These are phyloP conservation scores for Cryptops parisi DNA, from an alignment of 2,888 invertebrate species.

Conservation along the genomic window DNA sequence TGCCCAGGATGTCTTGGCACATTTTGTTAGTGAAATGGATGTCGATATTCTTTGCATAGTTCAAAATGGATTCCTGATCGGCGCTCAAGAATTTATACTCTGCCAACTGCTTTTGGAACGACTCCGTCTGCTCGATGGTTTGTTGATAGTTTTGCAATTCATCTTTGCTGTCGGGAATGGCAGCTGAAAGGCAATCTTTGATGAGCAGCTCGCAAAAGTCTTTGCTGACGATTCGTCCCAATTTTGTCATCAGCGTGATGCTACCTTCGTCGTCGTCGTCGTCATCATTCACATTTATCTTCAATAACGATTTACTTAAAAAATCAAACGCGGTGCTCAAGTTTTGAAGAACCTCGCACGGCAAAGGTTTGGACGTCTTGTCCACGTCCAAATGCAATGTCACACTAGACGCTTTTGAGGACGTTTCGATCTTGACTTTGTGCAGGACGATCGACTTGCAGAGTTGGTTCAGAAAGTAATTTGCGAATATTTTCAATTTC, in stretches of 20 bases:
- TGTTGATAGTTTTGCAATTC: constrained; percentile 50
- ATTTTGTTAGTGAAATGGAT: constrained; percentile 59
- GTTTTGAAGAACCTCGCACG: constrained; percentile 43
- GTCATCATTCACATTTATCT: constrained; percentile 27
- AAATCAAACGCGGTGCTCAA: constrained; percentile 43
- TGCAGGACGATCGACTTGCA: constrained; percentile 43
- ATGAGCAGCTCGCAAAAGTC: constrained; percentile 51
- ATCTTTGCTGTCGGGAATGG: constrained; percentile 58
- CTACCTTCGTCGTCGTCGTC: constrained; percentile 23
- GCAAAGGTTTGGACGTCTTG: constrained; percentile 33
- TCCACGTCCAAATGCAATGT: neutral
- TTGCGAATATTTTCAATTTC: constrained; percentile 43
- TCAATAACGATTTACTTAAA: constrained; percentile 40
- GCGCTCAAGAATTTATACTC: constrained; percentile 44
- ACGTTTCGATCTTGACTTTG: constrained; percentile 28
- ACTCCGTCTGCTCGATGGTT: constrained; percentile 46
- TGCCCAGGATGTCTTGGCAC: constrained; percentile 51
- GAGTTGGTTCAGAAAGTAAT: constrained; percentile 42
- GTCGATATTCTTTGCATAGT: constrained; percentile 59
- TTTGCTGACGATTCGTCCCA: constrained; percentile 38
- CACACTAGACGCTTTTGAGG: neutral
- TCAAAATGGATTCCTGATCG: constrained; percentile 40
- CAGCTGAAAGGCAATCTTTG: constrained; percentile 55
- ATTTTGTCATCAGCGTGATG: constrained; percentile 38
- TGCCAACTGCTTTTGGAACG: constrained; percentile 49